phyloP scores from a whole-genome alignment of 2,113 vertebrate genomes.

The cat (Felis catus) region F.catus_Fca126_mat1.0 CM031414.1:78147501-78148000 shows the following conservation, averaged over 20 bases:
- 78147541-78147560: no score
- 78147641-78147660: neutral
- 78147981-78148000: no score
- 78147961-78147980: no score
- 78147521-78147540: no score
- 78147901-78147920: no score
- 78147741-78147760: neutral
- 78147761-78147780: neutral
- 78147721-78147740: neutral
- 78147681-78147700: neutral
- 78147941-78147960: no score
- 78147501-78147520: no score
- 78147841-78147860: neutral
- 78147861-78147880: neutral
- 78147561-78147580: neutral
- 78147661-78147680: neutral
- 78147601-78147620: neutral
- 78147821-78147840: slow-evolving; percentile 35
- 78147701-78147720: neutral
- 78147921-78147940: no score
- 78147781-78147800: neutral
- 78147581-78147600: neutral
- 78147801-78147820: neutral
- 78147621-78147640: neutral
- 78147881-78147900: neutral